A percentile compares a stretch with the other conserved stretches of the same genome.
phyloP scores from a whole-genome alignment of 2,113 vertebrate species.

The Chamaetylas fuelleborni region DNA sequence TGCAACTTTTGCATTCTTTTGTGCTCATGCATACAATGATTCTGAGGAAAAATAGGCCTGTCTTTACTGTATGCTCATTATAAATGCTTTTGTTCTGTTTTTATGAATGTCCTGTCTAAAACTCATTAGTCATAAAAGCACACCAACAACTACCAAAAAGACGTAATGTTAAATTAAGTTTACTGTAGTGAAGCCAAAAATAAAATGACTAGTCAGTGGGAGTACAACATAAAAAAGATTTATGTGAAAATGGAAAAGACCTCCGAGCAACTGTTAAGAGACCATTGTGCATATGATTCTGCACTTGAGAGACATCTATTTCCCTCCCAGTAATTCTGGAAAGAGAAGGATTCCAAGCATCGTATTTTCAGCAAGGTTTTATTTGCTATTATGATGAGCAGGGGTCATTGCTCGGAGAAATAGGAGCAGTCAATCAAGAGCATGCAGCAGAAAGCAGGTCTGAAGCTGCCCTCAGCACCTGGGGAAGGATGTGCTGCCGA shows the following conservation, averaged over 20 bases:
- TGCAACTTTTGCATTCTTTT: constrained; percentile 2
- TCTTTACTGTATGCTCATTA: constrained; percentile 12
- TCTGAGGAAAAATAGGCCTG: constrained; percentile 17
- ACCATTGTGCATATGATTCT: background rate
- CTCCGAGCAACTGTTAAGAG: constrained; percentile 17
- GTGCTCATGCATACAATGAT: background rate
- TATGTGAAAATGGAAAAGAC: constrained; percentile 44
- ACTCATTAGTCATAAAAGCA: constrained; percentile 50
- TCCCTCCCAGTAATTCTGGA: background rate
- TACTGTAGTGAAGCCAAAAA: constrained; percentile 57
- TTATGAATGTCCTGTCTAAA: constrained; percentile 51
- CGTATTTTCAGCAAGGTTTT: constrained; percentile 29
- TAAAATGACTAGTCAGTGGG: constrained; percentile 40
- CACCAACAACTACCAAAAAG: constrained; percentile 39
- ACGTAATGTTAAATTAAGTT: constrained; percentile 33
- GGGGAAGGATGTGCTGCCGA: background rate
- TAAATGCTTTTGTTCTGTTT: constrained; percentile 38
- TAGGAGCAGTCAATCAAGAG: constrained; percentile 2
- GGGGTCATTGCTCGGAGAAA: constrained; percentile 23
- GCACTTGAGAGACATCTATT: constrained; percentile 36
- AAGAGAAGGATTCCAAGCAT: constrained; percentile 15
- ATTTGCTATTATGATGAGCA: constrained; percentile 34
- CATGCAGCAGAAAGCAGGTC: background rate
- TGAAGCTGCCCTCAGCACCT: background rate
- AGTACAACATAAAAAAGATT: constrained; percentile 50